A percentile compares a stretch with the other conserved stretches of the same genome.
Evolutionary conservation across 2,888 invertebrate species (phyloP).

Genomic region (Protonemura montana): DNA sequence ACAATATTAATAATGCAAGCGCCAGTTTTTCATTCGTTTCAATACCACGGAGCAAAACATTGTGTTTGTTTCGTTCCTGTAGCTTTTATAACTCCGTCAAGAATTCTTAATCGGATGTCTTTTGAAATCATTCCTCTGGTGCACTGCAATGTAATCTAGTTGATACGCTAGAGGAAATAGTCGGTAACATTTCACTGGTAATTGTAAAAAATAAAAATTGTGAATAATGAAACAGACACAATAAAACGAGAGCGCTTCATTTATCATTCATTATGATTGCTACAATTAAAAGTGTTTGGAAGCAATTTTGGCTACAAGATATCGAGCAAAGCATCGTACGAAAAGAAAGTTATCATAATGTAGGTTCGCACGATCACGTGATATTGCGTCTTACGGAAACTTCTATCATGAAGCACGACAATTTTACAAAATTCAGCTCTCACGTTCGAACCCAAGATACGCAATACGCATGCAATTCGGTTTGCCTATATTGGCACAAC

Average conservation of each 20-base stretch:
- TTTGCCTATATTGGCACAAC: background rate
- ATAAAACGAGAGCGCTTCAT: background rate
- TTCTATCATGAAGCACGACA: conserved; percentile 5
- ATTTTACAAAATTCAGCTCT: background rate
- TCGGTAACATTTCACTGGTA: background rate
- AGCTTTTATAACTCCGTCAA: background rate
- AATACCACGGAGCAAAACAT: background rate
- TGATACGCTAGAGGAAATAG: background rate
- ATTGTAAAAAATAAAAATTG: background rate
- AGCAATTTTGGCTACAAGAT: background rate
- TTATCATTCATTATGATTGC: background rate
- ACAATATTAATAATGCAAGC: background rate
- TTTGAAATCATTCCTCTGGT: background rate
- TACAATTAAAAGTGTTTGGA: background rate
- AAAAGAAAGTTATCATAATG: background rate
- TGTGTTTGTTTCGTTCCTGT: background rate
- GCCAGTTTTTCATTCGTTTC: background rate
- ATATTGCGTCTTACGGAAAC: background rate
- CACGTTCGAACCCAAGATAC: background rate
- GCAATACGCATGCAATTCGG: background rate
- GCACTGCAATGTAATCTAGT: background rate
- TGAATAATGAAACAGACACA: background rate
- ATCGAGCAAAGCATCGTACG: background rate
- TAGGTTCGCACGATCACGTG: background rate
- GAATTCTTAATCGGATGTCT: conserved; percentile 7